Percentiles rank a stretch among this genome's conserved stretches.
phyloP scores from a whole-genome alignment of 2,113 vertebrate genomes.

The Turdus rufiventris region DNA sequence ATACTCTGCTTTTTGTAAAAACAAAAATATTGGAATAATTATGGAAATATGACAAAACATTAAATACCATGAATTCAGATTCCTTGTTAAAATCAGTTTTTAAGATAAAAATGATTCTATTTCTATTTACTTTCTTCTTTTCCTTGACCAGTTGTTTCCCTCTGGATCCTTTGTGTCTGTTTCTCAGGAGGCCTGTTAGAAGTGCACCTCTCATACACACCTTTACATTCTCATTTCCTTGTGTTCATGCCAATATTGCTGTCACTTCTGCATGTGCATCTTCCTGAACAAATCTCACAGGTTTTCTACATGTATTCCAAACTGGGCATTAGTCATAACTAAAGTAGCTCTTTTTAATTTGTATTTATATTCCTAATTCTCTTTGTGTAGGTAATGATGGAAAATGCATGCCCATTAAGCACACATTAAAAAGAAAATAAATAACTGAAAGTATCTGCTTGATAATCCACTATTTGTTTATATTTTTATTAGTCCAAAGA shows the following conservation, averaged over 20 bases:
- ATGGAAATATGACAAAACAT: background rate
- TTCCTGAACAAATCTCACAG: background rate
- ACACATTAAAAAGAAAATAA: background rate
- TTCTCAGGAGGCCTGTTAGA: background rate
- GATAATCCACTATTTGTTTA: background rate
- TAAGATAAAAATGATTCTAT: background rate
- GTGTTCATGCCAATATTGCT: background rate
- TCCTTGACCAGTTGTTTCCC: background rate
- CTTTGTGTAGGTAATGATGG: background rate
- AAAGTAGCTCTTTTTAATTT: background rate
- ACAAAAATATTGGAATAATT: background rate
- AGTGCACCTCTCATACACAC: accelerated
- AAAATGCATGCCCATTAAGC: background rate
- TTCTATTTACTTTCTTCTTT: background rate
- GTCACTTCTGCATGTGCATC: background rate
- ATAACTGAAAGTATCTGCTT: background rate
- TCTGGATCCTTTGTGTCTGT: background rate
- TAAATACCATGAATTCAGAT: background rate
- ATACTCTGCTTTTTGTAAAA: background rate
- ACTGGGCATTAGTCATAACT: background rate
- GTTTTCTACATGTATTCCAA: background rate
- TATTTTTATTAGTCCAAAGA: background rate
- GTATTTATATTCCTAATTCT: background rate
- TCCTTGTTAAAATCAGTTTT: background rate
- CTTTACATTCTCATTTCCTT: background rate